Evolutionary conservation across 2,888 invertebrate genomes (phyloP), one percentile per base, ranked within the genome.

Genomic region (Sinodicranocentrus sp.): DNA sequence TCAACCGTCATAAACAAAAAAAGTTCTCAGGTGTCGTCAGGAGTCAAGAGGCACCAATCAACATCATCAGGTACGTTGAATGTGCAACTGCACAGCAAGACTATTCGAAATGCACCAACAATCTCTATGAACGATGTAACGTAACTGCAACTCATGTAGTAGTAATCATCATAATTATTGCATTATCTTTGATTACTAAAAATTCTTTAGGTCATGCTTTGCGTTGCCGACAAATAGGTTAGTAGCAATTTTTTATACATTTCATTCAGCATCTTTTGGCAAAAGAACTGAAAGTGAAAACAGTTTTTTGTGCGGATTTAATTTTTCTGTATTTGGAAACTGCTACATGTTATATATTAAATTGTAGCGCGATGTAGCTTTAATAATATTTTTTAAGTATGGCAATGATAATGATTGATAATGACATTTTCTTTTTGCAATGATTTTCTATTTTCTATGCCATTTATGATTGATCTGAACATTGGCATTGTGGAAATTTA

Each of bases 211-310:
- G 25, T 68, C 48, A 48, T 48, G 48, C 48, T 33, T 28, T 33
- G 54, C 48, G 28, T 28, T 28, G 43, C 54, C 54, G 44, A 54
- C 70, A 70, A 70, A 70, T 54, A 48, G 54, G 54, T 28, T 70
- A 70, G 6, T 28, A 23, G 33, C 19, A 54, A 10, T 70, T 54
- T 44, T 44, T 68, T 63, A 63, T n/a, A 13, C 1, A 65, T 17
- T 65, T 33, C 33, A 39, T 33, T 33, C 25, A 23, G 67, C 44
- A 15, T 68, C 21, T 48, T n/a, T 44, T 68, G 23, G 25, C 44
- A 57, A 23, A 57, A 57, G 33, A 57, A 8, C 25, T 5, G 13
- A 57, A 57, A 57, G 57, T 25, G 57, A 57, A 57, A 57, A 57
- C 23, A 25, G 13, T 48, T 21, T 48, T 61, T 61, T 67, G 43